Percentiles rank a stretch among this genome's conserved stretches.
Evolutionary conservation across 2,113 vertebrate genomes (phyloP).

Genomic region (Pelmatolapia mariae): DNA sequence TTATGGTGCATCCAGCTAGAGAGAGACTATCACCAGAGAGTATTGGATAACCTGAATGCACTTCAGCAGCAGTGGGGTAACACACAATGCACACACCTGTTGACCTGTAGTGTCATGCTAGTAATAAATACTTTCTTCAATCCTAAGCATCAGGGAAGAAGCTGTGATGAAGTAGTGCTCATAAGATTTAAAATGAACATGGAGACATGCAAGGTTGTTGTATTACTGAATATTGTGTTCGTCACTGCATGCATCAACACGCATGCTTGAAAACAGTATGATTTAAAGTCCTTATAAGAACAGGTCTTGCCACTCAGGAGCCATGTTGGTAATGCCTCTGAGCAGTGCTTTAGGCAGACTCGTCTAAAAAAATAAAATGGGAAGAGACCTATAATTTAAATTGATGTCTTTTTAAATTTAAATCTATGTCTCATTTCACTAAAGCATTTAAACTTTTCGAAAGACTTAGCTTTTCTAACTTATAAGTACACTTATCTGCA

Average conservation of each 20-base stretch:
- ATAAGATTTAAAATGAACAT: background rate
- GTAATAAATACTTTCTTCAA: background rate
- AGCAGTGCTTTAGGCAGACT: background rate
- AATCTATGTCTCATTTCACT: background rate
- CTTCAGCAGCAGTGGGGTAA: conserved; percentile 93
- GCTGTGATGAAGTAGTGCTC: background rate
- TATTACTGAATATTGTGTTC: background rate
- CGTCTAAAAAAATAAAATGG: background rate
- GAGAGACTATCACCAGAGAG: conserved; percentile 86
- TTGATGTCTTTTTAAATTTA: background rate
- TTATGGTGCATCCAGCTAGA: conserved; percentile 92
- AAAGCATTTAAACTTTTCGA: background rate
- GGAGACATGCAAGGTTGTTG: background rate
- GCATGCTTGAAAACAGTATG: background rate
- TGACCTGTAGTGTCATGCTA: background rate
- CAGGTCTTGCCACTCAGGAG: background rate
- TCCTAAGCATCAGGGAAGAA: background rate
- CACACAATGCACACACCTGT: background rate
- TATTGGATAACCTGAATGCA: conserved; percentile 86
- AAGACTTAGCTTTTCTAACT: background rate
- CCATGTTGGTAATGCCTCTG: background rate
- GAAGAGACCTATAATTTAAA: background rate
- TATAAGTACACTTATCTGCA: background rate
- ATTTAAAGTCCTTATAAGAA: background rate
- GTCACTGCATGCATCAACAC: background rate